Conservation (phyloP, 1,140 invertebrate genomes). For the Lasioglossum albipes region DNA sequence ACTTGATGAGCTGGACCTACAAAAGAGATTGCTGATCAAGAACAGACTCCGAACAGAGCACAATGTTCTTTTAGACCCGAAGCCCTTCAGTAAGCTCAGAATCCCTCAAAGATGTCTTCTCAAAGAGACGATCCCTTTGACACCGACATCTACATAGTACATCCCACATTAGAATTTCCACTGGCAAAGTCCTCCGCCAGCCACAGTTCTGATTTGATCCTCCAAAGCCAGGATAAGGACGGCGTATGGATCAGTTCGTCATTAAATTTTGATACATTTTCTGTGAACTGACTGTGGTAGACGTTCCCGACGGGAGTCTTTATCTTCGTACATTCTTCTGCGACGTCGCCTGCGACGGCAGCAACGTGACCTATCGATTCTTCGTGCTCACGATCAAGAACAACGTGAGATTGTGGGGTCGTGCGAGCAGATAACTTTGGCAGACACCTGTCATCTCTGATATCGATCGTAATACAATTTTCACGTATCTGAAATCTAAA, state of each 20-base stretch:
- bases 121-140: background rate
- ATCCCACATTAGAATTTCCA: too few relatives aligned
- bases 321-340: too few relatives aligned
- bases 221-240: background rate
- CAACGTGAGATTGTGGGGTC: too few relatives aligned
- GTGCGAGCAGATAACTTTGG: too few relatives aligned
- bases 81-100: background rate
- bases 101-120: background rate
- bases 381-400: background rate
- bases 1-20: too few relatives aligned
- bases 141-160: too few relatives aligned
- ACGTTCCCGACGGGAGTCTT: background rate
- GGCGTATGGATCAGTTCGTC: background rate
- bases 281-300: background rate
- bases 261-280: conserved; percentile 12
- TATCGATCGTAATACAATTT: too few relatives aligned
- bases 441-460: too few relatives aligned
- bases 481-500: too few relatives aligned
- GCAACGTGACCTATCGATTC: conserved; percentile 19
- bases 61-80: too few relatives aligned
- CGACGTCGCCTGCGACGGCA: background rate
- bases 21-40: too few relatives aligned
- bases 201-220: background rate
- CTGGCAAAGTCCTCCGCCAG: background rate
- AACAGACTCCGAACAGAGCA: too few relatives aligned